Evolutionary conservation across 1,140 invertebrate genomes (phyloP).

Genomic region (Nilaparvata lugens): DNA sequence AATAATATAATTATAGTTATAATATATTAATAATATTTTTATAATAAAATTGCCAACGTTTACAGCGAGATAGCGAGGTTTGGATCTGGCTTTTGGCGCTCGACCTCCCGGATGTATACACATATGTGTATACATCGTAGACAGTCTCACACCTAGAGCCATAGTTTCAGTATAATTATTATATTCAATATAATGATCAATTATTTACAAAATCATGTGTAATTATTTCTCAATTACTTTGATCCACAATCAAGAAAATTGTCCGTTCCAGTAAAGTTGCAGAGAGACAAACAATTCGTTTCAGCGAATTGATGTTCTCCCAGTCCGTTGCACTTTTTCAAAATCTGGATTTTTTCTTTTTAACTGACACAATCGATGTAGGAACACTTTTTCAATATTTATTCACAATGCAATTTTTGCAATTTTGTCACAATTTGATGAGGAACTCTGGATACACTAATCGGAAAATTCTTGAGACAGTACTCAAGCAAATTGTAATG

Average conservation of each 20-base stretch:
- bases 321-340: no score
- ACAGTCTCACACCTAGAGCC: neutral
- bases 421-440: neutral
- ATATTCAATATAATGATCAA: constrained; percentile 16
- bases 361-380: constrained; percentile 15
- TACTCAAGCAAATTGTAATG: no score
- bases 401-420: no score
- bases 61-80: constrained; percentile 23
- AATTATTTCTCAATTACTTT: neutral
- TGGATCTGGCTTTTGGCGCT: constrained; percentile 10
- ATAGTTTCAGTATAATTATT: constrained; percentile 14
- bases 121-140: no score
- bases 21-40: constrained; percentile 9
- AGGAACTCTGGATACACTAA: constrained; percentile 8
- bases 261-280: no score
- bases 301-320: no score
- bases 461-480: no score
- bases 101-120: no score
- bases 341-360: neutral
- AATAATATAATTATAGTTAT: constrained; percentile 16
- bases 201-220: constrained; percentile 15
- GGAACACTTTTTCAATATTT: constrained; percentile 9
- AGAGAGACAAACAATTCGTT: no score
- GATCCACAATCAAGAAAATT: neutral
- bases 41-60: constrained; percentile 23